Conservation (phyloP, 1,140 invertebrate genomes). For the Chironomus tepperi region DNA sequence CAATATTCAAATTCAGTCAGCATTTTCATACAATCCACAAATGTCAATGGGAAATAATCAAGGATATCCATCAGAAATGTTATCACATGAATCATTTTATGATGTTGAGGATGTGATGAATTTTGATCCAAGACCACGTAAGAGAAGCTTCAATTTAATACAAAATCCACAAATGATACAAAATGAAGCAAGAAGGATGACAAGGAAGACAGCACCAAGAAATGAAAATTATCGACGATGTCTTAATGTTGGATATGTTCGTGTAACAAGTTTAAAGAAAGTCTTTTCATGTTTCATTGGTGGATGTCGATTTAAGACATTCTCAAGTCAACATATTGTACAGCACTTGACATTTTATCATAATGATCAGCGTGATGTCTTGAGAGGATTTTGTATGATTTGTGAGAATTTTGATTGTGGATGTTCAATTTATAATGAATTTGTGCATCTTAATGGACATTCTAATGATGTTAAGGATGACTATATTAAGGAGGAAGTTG, state of each 20-base stretch:
- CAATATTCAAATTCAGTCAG: no score
- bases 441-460: background rate
- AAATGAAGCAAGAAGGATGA: background rate
- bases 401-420: background rate
- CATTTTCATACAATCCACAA: no score
- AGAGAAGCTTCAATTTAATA: no score
- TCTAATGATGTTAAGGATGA: background rate
- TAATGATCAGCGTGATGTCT: background rate
- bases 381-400: background rate
- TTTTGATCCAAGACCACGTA: no score
- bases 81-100: no score
- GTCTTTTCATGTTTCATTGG: background rate
- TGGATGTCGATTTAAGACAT: background rate
- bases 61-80: no score
- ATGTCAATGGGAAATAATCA: no score
- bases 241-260: background rate
- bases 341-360: background rate
- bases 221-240: background rate
- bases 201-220: background rate
- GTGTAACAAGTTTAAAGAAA: background rate
- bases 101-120: no score
- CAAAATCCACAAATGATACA: no score
- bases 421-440: background rate
- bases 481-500: background rate
- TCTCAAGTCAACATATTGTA: background rate